A percentile compares a stretch with the other conserved stretches of the same genome.
These are phyloP conservation scores for Leptopilina syphax DNA, from an alignment of 2,888 invertebrate species.

Conservation along the genomic window DNA sequence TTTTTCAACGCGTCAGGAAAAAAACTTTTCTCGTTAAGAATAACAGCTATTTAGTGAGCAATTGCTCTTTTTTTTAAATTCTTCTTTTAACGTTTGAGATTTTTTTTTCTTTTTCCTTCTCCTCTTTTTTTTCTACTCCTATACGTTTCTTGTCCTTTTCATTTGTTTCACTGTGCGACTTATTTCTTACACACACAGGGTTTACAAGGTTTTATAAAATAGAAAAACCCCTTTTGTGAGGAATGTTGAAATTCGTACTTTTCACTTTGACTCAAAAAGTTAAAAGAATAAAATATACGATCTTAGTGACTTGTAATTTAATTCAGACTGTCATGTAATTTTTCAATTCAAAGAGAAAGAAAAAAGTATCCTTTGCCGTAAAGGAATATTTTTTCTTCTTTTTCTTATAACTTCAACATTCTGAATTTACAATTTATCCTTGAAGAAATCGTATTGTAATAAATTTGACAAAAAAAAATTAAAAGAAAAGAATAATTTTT, in stretches of 20 bases:
- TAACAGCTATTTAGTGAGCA: conserved; percentile 38
- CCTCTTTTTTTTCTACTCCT: not conserved
- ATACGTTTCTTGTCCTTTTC: no score
- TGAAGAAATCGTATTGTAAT: not conserved
- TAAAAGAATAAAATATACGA: not conserved
- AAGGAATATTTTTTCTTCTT: not conserved
- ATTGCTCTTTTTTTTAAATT: conserved; percentile 11
- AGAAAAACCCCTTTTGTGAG: not conserved
- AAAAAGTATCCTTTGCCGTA: conserved; percentile 14
- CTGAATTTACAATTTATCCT: not conserved
- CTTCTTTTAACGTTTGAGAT: not conserved
- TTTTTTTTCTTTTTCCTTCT: conserved; percentile 19
- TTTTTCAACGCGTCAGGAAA: not conserved
- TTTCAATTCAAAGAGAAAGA: conserved; percentile 1
- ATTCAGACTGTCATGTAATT: conserved; percentile 26
- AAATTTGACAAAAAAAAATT: not conserved
- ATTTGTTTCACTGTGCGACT: not conserved
- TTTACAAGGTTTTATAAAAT: not conserved
- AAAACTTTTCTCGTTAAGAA: conserved; percentile 35
- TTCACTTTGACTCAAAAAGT: not conserved
- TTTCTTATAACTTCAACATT: not conserved
- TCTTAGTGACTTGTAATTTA: conserved; percentile 20
- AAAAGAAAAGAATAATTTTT: no score
- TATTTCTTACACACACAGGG: not conserved
- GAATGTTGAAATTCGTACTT: conserved; percentile 13